These are phyloP conservation scores for Basileuterus tristriatus DNA, from an alignment of 2,797 vertebrate genomes.

Conservation along the genomic window DNA sequence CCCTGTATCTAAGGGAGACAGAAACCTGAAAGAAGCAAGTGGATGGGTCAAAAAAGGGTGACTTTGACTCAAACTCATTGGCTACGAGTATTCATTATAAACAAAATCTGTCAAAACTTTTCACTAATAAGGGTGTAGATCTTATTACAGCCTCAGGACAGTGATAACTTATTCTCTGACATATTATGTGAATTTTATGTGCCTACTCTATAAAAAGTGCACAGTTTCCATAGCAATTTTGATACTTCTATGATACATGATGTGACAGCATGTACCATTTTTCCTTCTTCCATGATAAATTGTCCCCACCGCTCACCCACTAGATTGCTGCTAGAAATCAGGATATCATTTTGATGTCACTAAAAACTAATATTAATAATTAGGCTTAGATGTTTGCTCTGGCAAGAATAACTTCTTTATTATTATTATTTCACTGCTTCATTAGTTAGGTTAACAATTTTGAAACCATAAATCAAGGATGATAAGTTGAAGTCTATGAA, in stretches of 20 bases:
- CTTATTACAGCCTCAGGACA: constrained; percentile 79
- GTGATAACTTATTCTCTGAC: constrained; percentile 80
- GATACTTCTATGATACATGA: constrained; percentile 68
- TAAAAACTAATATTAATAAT: constrained; percentile 48
- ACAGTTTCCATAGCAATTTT: constrained; percentile 78
- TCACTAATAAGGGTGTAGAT: constrained; percentile 77
- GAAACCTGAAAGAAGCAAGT: constrained; percentile 54
- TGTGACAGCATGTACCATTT: constrained; percentile 71
- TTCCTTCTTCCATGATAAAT: constrained; percentile 55
- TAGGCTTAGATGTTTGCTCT: constrained; percentile 25
- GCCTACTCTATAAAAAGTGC: constrained; percentile 74
- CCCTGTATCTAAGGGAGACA: constrained; percentile 5
- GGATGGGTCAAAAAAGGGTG: constrained; percentile 60
- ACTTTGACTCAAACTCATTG: constrained; percentile 65
- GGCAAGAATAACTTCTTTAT: constrained; percentile 2
- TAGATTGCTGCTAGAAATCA: constrained; percentile 59
- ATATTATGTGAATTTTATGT: constrained; percentile 79
- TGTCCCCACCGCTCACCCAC: background rate
- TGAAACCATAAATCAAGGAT: background rate
- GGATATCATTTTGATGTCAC: constrained; percentile 21
- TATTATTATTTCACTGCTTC: background rate
- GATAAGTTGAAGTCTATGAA: background rate
- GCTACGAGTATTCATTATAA: constrained; percentile 71
- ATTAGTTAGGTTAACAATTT: constrained; percentile 1
- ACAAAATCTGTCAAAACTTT: constrained; percentile 75